Base-by-base conservation (phyloP, 2,888 invertebrate genomes). In the Pseudanteris insignis region DNA sequence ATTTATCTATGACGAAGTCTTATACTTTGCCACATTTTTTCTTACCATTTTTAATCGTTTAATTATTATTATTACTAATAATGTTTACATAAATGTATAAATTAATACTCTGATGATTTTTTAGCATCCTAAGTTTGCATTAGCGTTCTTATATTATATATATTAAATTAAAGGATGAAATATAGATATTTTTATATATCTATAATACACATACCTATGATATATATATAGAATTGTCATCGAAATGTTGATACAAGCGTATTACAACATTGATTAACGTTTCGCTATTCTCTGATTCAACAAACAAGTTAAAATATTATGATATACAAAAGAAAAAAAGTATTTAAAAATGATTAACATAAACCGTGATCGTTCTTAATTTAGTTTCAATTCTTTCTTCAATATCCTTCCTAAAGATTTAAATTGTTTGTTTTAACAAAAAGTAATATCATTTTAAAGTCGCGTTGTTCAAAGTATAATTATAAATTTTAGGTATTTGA, bases 31-130 rank as follows among this genome's bases (percentile, higher is more conserved):
- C 6, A 9, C 26, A 14, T 13, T 43, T 14, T 43, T 50, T 43
- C 36, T 47, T 48, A 48, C 13, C 66, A 63, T 67, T 68, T 67
- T 67, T 70, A 69, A 65, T 67, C 63, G 60, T 65, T 62, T 66
- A 29, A 64, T 68, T 59, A 73, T 69, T 70, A 68, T 54, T 66
- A 66, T 66, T 70, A 70, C 65, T 43, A 43, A 43, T 71, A 70
- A 70, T 60, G 66, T 70, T 67, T 72, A 71, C 72, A 70, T 68
- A 67, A 47, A 53, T 57, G 70, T 70, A 71, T 74, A 70, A 74
- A 73, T 74, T 68, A 74, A 74, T 72, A 70, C 69, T 68, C 66
- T 67, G 70, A 66, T 66, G 67, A 64, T 67, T 67, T 70, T 67
- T 70, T 67, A 70, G 67, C 50, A 67, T 67, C 62, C 63, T 71